A percentile compares a stretch with the other conserved stretches of the same genome.
These are phyloP conservation scores for Nixonia krombeini DNA, from an alignment of 1,140 invertebrate genomes.

Conservation along the genomic window DNA sequence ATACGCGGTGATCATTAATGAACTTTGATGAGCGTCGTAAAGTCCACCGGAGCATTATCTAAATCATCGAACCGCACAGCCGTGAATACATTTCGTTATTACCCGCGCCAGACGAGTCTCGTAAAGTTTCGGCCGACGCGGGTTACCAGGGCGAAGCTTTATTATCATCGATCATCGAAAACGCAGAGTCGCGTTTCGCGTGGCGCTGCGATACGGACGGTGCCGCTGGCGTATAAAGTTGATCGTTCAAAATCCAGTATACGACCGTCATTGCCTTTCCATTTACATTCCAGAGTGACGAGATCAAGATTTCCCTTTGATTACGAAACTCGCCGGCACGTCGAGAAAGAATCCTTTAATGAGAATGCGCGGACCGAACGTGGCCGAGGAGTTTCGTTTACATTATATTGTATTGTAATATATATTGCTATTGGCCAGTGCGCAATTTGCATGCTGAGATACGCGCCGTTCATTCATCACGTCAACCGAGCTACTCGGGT, in stretches of 20 bases:
- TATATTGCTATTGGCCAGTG: constrained; percentile 2
- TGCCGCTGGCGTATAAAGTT: not conserved
- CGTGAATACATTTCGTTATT: no score
- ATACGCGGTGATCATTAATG: no score
- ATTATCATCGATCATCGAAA: not conserved
- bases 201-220: no score
- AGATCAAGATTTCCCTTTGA: constrained; percentile 13
- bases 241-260: constrained; percentile 1
- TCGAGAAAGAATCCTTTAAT: constrained; percentile 22
- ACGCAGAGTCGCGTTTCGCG: no score
- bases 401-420: constrained; percentile 15
- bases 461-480: constrained; percentile 40
- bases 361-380: constrained; percentile 10
- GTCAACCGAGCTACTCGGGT: constrained; percentile 39
- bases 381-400: constrained; percentile 14
- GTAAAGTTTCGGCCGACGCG: no score
- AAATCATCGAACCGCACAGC: no score
- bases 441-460: constrained; percentile 20
- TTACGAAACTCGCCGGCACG: constrained; percentile 12
- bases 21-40: no score
- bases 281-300: constrained; percentile 19
- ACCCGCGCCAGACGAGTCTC: no score
- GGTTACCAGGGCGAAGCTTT: no score
- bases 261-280: constrained; percentile 6
- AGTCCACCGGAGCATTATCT: no score